Evolutionary conservation across 2,888 invertebrate species (phyloP).

Genomic region (Fragum sueziense): DNA sequence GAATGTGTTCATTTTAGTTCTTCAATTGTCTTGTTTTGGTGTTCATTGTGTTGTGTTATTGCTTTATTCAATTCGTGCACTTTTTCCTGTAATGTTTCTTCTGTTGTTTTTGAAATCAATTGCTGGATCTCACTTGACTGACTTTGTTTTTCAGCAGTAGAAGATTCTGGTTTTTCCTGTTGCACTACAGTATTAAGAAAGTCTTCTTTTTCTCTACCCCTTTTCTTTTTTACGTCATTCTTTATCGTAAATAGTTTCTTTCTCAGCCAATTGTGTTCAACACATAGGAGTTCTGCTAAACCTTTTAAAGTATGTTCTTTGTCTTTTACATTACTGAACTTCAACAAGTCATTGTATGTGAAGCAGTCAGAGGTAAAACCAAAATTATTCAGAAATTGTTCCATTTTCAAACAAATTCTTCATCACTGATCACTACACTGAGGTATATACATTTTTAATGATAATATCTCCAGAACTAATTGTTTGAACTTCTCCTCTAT

Average conservation of each 20-base stretch:
- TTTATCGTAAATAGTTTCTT: not conserved
- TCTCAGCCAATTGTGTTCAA: not conserved
- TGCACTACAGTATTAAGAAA: too few relatives aligned
- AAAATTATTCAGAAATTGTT: not conserved
- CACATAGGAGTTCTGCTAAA: too few relatives aligned
- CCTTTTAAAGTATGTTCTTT: too few relatives aligned
- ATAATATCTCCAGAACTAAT: slow-evolving; percentile 1
- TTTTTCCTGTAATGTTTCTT: not conserved
- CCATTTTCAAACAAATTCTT: not conserved
- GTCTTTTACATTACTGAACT: too few relatives aligned
- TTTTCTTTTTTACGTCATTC: not conserved
- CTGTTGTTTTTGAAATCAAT: not conserved
- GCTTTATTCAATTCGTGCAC: too few relatives aligned
- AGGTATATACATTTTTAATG: not conserved
- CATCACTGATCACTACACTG: not conserved
- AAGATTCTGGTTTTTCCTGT: not conserved
- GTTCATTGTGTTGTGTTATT: too few relatives aligned
- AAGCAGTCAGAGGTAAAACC: not conserved
- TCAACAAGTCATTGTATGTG: not conserved
- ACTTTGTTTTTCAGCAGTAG: not conserved
- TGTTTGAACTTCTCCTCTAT: not conserved
- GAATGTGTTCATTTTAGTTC: too few relatives aligned
- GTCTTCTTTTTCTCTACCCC: not conserved
- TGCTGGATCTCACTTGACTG: not conserved
- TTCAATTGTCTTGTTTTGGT: not conserved